Evolutionary conservation across 2,888 invertebrate species (phyloP).

Genomic region (Rotaria socialis): DNA sequence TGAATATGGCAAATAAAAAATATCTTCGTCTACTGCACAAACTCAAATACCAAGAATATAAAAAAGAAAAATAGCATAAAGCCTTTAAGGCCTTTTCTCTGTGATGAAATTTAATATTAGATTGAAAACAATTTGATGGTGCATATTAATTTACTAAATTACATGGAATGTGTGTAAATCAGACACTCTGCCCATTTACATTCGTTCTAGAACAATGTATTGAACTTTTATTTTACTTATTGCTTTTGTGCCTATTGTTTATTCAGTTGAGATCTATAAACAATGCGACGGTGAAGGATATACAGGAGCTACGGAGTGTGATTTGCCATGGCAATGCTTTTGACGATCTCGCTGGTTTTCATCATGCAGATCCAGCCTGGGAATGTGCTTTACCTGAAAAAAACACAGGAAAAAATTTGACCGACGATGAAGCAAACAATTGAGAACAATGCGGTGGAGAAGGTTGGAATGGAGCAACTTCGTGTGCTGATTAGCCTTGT

Average conservation of each 20-base stretch:
- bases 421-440: not conserved
- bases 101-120: not conserved
- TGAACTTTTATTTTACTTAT: not conserved
- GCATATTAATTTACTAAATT: not conserved
- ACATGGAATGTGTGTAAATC: not conserved
- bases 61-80: not conserved
- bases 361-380: not conserved
- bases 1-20: not conserved
- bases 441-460: slow-evolving; percentile 14
- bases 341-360: not conserved
- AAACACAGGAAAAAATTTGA: no score
- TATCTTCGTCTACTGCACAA: not conserved
- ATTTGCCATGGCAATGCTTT: no score
- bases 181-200: not conserved
- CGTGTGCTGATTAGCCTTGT: not conserved
- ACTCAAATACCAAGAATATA: not conserved
- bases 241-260: not conserved
- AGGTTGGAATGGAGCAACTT: not conserved
- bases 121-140: not conserved
- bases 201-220: not conserved
- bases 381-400: not conserved
- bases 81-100: not conserved
- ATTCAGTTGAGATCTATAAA: not conserved
- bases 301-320: no score
- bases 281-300: slow-evolving; percentile 8